Percentiles rank a stretch among this genome's conserved stretches.
Evolutionary conservation across 2,797 vertebrate genomes (phyloP).

Genomic region (Heterohyrax brucei): DNA sequence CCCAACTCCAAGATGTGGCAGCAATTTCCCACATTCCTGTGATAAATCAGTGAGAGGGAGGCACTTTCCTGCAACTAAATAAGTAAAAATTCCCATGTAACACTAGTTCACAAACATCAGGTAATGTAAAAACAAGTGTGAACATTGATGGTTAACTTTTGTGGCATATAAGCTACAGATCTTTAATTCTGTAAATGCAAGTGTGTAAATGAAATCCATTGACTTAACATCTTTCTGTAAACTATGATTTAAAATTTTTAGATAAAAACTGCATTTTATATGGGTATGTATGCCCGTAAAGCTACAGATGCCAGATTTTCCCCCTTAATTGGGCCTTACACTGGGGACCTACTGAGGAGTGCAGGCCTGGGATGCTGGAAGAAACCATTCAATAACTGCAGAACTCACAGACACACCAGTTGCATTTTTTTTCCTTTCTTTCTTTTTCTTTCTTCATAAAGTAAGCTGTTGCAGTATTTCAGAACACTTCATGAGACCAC

Average conservation of each 20-base stretch:
- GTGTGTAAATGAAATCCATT: constrained; percentile 41
- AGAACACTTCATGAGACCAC: constrained; percentile 45
- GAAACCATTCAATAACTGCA: background rate
- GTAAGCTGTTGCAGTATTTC: constrained; percentile 27
- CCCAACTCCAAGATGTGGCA: background rate
- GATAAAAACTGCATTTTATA: constrained; percentile 59
- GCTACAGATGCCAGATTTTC: constrained; percentile 52
- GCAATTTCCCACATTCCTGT: background rate
- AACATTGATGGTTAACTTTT: background rate
- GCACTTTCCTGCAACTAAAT: background rate
- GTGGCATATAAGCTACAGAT: background rate
- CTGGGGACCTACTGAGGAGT: background rate
- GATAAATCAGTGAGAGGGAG: background rate
- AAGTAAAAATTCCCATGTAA: background rate
- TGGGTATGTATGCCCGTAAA: constrained; percentile 39
- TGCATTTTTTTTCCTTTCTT: background rate
- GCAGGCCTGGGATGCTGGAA: background rate
- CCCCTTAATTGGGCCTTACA: constrained; percentile 20
- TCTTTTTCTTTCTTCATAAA: background rate
- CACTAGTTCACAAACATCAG: background rate
- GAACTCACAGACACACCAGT: constrained; percentile 8
- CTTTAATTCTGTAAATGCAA: constrained; percentile 36
- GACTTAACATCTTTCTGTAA: constrained; percentile 39
- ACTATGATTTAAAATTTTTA: constrained; percentile 25
- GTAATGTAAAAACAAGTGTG: constrained; percentile 25